Percentiles rank a stretch among this genome's conserved stretches.
Conservation (phyloP, 2,888 invertebrate species). For the Melanophora roralis region DNA sequence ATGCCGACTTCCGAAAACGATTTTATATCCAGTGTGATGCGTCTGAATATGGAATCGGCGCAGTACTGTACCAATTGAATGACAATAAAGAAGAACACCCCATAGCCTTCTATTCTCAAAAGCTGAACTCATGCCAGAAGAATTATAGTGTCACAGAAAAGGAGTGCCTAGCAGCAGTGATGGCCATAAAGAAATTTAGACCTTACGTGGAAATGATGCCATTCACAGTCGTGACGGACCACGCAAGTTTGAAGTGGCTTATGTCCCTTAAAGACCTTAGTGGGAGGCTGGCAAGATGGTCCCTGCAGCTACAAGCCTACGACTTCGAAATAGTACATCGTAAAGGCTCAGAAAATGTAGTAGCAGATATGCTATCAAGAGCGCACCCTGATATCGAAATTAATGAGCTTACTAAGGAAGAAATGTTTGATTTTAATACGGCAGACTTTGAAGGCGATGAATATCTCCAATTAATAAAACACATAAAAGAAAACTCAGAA, state of each 20-base stretch:
- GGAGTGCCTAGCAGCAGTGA: no score
- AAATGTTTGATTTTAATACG: background rate
- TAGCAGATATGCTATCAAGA: conserved; percentile 21
- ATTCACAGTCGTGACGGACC: conserved; percentile 7
- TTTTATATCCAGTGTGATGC: no score
- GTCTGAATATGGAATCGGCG: no score
- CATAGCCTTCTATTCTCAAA: no score
- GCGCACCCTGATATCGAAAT: background rate
- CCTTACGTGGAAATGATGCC: no score
- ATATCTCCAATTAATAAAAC: conserved; percentile 19
- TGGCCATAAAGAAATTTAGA: no score
- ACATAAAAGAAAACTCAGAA: no score
- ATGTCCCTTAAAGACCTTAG: conserved; percentile 20
- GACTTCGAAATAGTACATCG: conserved; percentile 18
- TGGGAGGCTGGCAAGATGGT: conserved; percentile 21
- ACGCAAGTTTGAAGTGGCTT: conserved; percentile 15
- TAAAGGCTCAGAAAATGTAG: conserved; percentile 20
- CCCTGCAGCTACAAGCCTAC: conserved; percentile 8
- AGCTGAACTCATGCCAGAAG: no score
- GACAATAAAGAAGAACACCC: no score
- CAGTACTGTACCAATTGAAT: no score
- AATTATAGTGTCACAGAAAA: no score
- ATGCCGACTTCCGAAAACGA: no score
- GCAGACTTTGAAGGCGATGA: conserved; percentile 9
- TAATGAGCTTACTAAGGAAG: background rate